These are phyloP conservation scores for Mesitornis unicolor DNA, from an alignment of 2,113 vertebrate species.

Conservation along the genomic window DNA sequence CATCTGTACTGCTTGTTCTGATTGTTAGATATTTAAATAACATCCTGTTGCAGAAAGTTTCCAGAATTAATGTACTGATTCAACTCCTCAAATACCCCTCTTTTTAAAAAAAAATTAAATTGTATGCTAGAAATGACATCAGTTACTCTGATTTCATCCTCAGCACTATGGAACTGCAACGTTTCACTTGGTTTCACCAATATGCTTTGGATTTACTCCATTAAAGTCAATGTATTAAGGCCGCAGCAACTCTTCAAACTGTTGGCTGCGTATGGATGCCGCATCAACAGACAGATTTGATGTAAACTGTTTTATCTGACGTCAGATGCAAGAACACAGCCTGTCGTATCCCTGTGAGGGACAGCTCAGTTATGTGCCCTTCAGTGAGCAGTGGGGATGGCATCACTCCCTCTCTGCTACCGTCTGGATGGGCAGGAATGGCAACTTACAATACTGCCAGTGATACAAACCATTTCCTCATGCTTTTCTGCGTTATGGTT, in stretches of 20 bases:
- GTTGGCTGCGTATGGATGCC: background rate
- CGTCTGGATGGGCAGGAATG: background rate
- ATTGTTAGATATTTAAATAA: background rate
- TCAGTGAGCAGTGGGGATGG: background rate
- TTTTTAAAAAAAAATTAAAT: background rate
- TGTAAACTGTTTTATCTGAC: background rate
- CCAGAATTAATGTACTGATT: background rate
- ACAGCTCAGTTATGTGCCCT: background rate
- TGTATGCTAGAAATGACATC: background rate
- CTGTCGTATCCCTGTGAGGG: background rate
- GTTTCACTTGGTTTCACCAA: background rate
- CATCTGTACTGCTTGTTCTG: background rate
- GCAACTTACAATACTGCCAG: background rate
- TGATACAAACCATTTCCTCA: background rate
- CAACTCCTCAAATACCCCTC: background rate
- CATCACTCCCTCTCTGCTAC: background rate
- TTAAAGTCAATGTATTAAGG: background rate
- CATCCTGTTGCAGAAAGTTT: background rate
- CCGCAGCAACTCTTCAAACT: background rate
- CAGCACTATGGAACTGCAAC: background rate
- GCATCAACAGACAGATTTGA: background rate
- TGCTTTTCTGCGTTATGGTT: background rate
- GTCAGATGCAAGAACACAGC: background rate
- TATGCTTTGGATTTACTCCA: background rate
- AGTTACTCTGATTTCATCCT: background rate